Conservation (phyloP, 2,113 vertebrate species). For the Porphyrio hochstetteri region DNA sequence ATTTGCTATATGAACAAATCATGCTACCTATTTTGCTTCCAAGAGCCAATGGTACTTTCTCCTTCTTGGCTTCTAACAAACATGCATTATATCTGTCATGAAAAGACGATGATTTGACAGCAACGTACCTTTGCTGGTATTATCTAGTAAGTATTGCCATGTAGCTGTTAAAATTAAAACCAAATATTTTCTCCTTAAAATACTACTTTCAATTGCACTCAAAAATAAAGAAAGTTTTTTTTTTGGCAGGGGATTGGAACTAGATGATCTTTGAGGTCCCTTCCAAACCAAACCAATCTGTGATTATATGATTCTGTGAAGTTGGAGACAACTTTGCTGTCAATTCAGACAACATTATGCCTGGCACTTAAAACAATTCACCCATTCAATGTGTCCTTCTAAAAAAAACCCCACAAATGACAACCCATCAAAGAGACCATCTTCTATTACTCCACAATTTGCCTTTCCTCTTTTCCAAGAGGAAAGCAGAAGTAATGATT, state of each 20-base stretch:
- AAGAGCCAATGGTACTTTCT: background rate
- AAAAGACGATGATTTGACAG: background rate
- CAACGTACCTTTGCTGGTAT: background rate
- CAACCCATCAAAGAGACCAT: background rate
- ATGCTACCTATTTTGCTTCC: background rate
- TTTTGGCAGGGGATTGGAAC: no score
- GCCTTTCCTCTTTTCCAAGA: background rate
- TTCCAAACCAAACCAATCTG: no score
- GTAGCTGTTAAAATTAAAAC: background rate
- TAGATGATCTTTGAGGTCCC: no score
- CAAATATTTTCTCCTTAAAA: background rate
- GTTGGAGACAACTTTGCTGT: background rate
- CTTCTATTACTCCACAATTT: background rate
- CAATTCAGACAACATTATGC: background rate
- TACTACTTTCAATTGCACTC: background rate
- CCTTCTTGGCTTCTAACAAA: background rate
- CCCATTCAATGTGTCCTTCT: background rate
- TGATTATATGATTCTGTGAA: background rate
- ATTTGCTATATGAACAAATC: background rate
- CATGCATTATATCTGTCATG: background rate
- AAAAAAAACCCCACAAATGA: background rate
- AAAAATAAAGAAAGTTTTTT: background rate
- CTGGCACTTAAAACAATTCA: background rate
- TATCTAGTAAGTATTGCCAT: background rate
- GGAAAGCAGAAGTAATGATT: background rate